Conservation (phyloP, 1,140 invertebrate genomes). For the Drosophila subpulchrella region DNA sequence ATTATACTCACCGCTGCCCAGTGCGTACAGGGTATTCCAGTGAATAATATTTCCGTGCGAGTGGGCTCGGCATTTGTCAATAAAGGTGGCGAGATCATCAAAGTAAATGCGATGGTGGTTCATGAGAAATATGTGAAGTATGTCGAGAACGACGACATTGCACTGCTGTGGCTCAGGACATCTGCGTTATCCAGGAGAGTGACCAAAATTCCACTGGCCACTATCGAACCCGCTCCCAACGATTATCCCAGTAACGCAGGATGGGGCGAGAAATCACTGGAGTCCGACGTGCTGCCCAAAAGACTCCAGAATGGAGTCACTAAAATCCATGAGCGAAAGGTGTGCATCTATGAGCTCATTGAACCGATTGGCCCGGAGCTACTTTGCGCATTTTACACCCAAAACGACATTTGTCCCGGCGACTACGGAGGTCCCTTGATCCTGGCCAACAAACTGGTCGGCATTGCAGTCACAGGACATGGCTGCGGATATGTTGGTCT, state of each 20-base stretch:
- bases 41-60: neutral
- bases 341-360: neutral
- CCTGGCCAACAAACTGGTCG: neutral
- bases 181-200: neutral
- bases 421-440: conserved; percentile 14
- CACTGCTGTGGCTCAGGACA: neutral
- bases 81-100: neutral
- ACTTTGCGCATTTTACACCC: neutral
- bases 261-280: conserved; percentile 4
- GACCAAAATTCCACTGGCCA: neutral
- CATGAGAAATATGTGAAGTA: neutral
- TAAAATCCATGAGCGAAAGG: neutral
- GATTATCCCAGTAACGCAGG: conserved; percentile 7
- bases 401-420: conserved; percentile 10
- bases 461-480: conserved; percentile 7
- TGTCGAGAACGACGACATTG: neutral
- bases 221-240: neutral
- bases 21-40: neutral
- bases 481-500: conserved; percentile 1
- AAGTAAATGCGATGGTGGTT: neutral
- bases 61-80: neutral
- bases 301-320: conserved; percentile 1
- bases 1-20: conserved; percentile 10
- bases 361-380: neutral
- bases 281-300: neutral